These are phyloP conservation scores for Ophiodon elongatus DNA, from an alignment of 2,113 vertebrate species.

Conservation along the genomic window DNA sequence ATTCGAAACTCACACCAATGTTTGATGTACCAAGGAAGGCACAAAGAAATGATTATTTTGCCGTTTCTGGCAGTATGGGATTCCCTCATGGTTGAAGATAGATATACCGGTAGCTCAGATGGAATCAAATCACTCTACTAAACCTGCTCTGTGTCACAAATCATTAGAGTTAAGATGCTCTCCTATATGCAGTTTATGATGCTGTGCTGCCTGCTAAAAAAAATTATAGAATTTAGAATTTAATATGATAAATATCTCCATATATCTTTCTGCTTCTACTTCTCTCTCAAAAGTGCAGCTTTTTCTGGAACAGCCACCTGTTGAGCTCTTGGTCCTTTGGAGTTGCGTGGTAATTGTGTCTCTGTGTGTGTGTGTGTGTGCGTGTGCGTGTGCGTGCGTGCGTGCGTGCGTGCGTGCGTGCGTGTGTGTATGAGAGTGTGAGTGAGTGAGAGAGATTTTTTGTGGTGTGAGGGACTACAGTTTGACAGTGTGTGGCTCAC, in stretches of 20 bases:
- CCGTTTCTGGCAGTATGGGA: background rate
- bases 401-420: background rate
- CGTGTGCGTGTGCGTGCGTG: background rate
- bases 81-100: background rate
- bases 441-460: no score
- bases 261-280: constrained; percentile 6
- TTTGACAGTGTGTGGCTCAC: no score
- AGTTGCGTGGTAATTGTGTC: no score
- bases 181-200: background rate
- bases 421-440: no score
- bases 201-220: background rate
- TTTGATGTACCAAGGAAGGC: background rate
- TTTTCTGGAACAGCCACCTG: background rate
- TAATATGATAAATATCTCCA: constrained; percentile 9
- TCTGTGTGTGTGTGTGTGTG: background rate
- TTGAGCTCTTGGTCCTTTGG: no score
- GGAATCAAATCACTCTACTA: constrained; percentile 24
- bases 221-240: background rate
- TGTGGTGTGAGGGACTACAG: no score
- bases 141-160: constrained; percentile 18
- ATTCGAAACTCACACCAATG: background rate
- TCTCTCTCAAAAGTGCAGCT: constrained; percentile 26
- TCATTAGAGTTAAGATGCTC: constrained; percentile 11
- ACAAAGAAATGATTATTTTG: background rate
- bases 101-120: background rate